These are phyloP conservation scores for Cheilosia vernalis DNA, from an alignment of 2,888 invertebrate species.

Conservation along the genomic window DNA sequence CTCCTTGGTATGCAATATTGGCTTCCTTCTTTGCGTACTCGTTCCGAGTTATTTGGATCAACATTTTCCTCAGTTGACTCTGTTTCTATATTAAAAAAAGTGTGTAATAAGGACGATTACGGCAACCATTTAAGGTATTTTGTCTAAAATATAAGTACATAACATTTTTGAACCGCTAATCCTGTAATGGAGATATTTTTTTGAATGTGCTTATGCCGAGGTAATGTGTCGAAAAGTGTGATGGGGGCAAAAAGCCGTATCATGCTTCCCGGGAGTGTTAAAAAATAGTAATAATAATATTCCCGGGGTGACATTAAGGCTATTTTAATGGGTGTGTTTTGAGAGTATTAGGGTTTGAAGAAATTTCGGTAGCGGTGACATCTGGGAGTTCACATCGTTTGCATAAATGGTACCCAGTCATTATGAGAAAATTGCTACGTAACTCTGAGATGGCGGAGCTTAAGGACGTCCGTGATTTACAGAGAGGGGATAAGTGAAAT, in stretches of 20 bases:
- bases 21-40: background rate
- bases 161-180: slow-evolving; percentile 4
- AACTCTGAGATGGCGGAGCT: too few relatives aligned
- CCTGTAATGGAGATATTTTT: slow-evolving; percentile 65
- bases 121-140: slow-evolving; percentile 37
- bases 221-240: slow-evolving; percentile 8
- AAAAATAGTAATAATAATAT: background rate
- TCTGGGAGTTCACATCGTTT: slow-evolving; percentile 12
- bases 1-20: slow-evolving; percentile 28
- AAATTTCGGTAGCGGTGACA: slow-evolving; percentile 12
- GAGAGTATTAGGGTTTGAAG: slow-evolving; percentile 24
- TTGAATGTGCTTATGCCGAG: slow-evolving; percentile 10
- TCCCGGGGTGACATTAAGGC: slow-evolving; percentile 5
- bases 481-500: too few relatives aligned
- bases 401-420: background rate
- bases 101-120: slow-evolving; percentile 33
- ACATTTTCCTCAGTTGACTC: slow-evolving; percentile 9
- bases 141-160: slow-evolving; percentile 18
- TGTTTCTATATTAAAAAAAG: slow-evolving; percentile 5
- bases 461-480: too few relatives aligned
- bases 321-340: slow-evolving; percentile 31
- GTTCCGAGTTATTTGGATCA: slow-evolving; percentile 6
- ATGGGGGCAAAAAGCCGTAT: slow-evolving; percentile 2
- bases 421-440: too few relatives aligned
- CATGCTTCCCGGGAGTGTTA: slow-evolving; percentile 9